Evolutionary conservation across 2,888 invertebrate genomes (phyloP), one percentile per base, ranked within the genome.

Genomic region (Catocala nupta): DNA sequence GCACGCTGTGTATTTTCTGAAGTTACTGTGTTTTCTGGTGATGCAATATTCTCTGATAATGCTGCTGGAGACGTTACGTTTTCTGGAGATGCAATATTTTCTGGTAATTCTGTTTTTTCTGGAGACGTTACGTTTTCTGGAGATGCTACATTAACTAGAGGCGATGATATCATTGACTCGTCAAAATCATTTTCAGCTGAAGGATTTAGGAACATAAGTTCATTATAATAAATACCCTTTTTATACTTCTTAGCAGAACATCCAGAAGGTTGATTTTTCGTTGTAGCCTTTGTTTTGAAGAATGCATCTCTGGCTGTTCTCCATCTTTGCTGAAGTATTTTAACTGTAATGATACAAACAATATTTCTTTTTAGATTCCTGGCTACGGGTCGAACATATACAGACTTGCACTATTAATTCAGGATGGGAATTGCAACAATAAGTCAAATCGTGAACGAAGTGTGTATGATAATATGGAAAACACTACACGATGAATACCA

Each of bases 341-440:
- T 75, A 57, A 43, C 71, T 75, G 71, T 55, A 73, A 73, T 16
- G 11, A 39, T n/a, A 49, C 47, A 16, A 11, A 34, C 8, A 12
- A 43, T n/a, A n/a, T 54, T 59, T 60, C 9, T 49, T 55, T 60
- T 60, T 5, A 57, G 58, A 43, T 66, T 53, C 39, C 25, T 66
- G 25, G 59, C 66, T 50, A 66, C 66, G 55, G 61, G 63, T 45
- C 71, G 72, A 34, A 77, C 78, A 50, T 81, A 70, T 66, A 75
- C 75, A 59, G 78, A 81, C 57, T 64, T 87, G 52, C 75, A 80
- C 10, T 81, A 80, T 68, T 65, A 64, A 54, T 87, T 75, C 68
- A 72, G 83, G 61, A 56, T 87, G 16, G 84, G 82, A 63, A 63
- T 69, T 11, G 59, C 80, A 59, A 86, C 84, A 57, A 81, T 86